Evolutionary conservation across 2,888 invertebrate species (phyloP), one percentile per base, ranked within the genome.

Genomic region (Dendrolimus pini): DNA sequence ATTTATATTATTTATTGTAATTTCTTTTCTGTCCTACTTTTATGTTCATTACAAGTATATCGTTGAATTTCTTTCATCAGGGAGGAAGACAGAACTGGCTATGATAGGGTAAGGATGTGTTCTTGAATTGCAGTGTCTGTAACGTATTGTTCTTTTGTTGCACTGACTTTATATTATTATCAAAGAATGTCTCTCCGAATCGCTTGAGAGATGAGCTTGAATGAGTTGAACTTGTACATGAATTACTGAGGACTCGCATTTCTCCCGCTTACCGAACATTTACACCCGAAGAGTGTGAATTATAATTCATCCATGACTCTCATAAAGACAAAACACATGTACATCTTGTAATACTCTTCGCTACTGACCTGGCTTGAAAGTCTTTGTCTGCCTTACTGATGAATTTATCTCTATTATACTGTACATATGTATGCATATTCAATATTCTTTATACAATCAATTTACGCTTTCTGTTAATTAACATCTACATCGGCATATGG

Each of bases 61-160:
- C 75, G 65, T 72, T 47, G 47, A 76, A 84, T 89, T 89, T 89
- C 82, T 87, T 89, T 91, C 85, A 90, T 89, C 89, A 91, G 91
- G 91, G 91, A 91, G 89, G 91, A 89, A 84, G 91, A 91, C 86
- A 88, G 85, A 83, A 83, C 84, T 83, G 91, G 90, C 87, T 91
- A 84, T 91, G 88, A 78, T 87, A 89, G 91, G 91, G 91, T 91
- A 91, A 91, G 91, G 81, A 67, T 75, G 83, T 85, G 85, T 88
- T 87, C 77, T 73, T 85, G 86, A 80, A 75, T 80, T 84, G 83
- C 78, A 77, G 80, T 86, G 85, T 83, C 77, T 82, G 80, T 80
- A 47, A 47, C 47, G 66, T 70, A 74, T 78, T 82, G 78, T 80
- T 10, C 77, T 72, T 75, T 76, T 75, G 75, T 78, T 80, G 83